phyloP scores from a whole-genome alignment of 2,113 vertebrate species.

The Sylvilagus bachmani region DNA sequence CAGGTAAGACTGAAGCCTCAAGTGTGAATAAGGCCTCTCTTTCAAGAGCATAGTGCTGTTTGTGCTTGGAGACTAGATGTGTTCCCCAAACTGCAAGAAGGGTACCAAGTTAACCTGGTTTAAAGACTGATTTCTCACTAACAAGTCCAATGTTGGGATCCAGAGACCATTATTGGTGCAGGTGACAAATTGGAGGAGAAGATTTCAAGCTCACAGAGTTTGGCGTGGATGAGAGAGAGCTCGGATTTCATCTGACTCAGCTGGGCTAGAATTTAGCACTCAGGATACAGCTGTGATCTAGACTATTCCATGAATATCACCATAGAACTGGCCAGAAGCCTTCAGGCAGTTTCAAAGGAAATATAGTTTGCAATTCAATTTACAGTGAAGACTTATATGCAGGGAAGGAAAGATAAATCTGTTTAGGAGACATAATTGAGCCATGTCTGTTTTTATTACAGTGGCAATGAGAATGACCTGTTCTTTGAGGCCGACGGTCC shows the following conservation, averaged over 20 bases:
- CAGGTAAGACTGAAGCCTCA: conserved; percentile 69
- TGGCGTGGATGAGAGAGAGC: not conserved
- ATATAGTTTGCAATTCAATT: not conserved
- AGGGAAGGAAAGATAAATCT: not conserved
- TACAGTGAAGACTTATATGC: not conserved
- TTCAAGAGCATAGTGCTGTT: not conserved
- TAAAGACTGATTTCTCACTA: not conserved
- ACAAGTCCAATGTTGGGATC: not conserved
- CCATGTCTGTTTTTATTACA: conserved; percentile 56
- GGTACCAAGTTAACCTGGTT: not conserved
- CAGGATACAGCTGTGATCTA: not conserved
- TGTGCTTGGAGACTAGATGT: not conserved
- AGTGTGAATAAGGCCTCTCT: not conserved
- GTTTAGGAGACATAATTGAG: conserved; percentile 16
- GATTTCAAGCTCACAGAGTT: not conserved
- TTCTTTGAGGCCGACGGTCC: conserved; percentile 65
- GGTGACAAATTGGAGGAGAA: not conserved
- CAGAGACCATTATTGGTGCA: not conserved
- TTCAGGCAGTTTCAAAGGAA: not conserved
- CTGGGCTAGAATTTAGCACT: not conserved
- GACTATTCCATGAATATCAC: too few species aligned
- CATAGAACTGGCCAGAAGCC: not conserved
- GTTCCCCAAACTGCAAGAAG: not conserved
- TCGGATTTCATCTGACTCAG: not conserved
- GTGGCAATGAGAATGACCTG: conserved; percentile 43